Conservation (phyloP, 2,888 invertebrate species). For the Lissonota sp. region DNA sequence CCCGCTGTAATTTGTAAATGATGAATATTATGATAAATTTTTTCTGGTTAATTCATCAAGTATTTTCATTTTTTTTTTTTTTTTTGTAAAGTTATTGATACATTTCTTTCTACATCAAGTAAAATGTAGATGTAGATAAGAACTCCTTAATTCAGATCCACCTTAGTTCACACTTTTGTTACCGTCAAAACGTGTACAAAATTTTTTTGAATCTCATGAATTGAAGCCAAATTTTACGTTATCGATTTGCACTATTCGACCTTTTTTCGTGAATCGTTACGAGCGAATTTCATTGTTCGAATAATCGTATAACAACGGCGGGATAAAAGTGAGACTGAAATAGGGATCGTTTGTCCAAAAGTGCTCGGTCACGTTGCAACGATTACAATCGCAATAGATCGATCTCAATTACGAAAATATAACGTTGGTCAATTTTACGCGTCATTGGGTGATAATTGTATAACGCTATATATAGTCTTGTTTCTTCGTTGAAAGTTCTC, state of each 20-base stretch:
- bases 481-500: not conserved
- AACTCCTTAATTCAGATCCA: too few relatives aligned
- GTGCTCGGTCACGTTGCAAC: constrained; percentile 37
- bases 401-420: not conserved
- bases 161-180: too few relatives aligned
- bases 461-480: constrained; percentile 1
- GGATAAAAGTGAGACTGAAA: constrained; percentile 11
- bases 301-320: not conserved
- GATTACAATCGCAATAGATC: constrained; percentile 37
- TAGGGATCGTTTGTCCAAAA: constrained; percentile 11
- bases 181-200: not conserved
- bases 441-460: too few relatives aligned
- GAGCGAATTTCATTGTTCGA: not conserved
- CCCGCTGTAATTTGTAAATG: too few relatives aligned
- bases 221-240: not conserved
- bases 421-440: constrained; percentile 10
- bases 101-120: too few relatives aligned
- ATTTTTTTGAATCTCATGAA: not conserved
- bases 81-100: too few relatives aligned
- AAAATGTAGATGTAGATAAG: too few relatives aligned
- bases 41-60: too few relatives aligned
- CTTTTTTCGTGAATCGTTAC: not conserved
- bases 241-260: not conserved
- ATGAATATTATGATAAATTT: too few relatives aligned
- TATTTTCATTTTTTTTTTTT: too few relatives aligned